Evolutionary conservation across 2,797 vertebrate species (phyloP), one percentile per base, ranked within the genome.

Genomic region (Dipus sagitta): DNA sequence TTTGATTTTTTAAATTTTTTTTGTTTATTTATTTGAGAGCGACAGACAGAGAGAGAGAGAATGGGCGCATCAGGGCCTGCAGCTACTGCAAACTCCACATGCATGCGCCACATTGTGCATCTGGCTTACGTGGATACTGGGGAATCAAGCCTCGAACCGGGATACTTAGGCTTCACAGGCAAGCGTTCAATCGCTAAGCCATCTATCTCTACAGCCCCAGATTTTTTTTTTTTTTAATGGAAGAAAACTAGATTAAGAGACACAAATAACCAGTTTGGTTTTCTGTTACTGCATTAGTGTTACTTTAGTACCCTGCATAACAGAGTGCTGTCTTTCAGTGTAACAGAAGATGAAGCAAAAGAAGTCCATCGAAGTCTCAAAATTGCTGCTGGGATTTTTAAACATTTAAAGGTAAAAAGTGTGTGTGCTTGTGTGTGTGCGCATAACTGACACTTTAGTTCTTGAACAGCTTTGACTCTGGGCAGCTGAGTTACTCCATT

Each of bases 301-400:
- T 87, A 60, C 9, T 65, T 93, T 92, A 85, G 74, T 88, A 5
- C 23, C 85, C 26, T 89, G 34, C 90, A 18, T 80, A 15, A 78
- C 15, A 1, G 82, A 60, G 93, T 24, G 8, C 91, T 94, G 0
- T 93, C 58, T 92, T 97, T 76, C 86, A 99, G 99, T 96, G 97
- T 99, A 97, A 99, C 99, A 80, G 99, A 99, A 97, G 98, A 99
- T 32, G 99, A 99, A 98, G 99, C 99, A 4, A 99, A 99, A 98
- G 99, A 99, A 0, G 99, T 99, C 95, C 99, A 99, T 96, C 98
- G 99, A 94, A 99, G 99, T 98, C 97, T 99, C 96, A 99, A 99
- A 98, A 98, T 98, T 94, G 99, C 99, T 95, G 99, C 99, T 95
- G 99, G 99, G 81, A 99, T 99, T 97, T 99, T 99, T 98, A 99